These are phyloP conservation scores for Montifringilla adamsi DNA, from an alignment of 2,113 vertebrate species.

Conservation along the genomic window DNA sequence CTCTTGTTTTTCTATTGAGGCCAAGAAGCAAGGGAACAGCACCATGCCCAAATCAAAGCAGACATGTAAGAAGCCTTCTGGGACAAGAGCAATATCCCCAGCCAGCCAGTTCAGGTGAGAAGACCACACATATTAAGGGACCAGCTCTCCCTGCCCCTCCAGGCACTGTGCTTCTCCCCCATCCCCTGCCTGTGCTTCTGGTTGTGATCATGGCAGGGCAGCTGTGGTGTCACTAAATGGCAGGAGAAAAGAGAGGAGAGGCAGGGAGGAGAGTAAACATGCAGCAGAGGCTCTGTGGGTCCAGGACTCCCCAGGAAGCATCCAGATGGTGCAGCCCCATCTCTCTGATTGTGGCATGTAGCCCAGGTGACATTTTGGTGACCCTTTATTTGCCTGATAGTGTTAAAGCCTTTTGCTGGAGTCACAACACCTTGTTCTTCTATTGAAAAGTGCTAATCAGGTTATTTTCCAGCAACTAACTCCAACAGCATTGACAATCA, in stretches of 20 bases:
- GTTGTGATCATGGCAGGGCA: neutral
- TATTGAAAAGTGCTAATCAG: neutral
- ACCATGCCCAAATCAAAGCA: neutral
- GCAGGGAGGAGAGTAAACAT: neutral
- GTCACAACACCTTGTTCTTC: neutral
- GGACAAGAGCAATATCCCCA: neutral
- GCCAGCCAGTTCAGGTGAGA: neutral
- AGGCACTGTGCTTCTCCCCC: neutral
- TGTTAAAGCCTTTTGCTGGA: neutral
- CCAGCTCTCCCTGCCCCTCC: fast-evolving
- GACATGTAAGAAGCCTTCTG: neutral
- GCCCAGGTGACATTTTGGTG: neutral
- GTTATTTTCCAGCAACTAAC: neutral
- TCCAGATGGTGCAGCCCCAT: neutral
- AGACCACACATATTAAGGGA: neutral
- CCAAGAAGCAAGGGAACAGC: neutral
- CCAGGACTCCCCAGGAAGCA: neutral
- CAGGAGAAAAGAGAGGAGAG: neutral
- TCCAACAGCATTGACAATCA: neutral
- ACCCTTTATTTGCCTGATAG: neutral
- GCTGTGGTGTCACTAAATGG: neutral
- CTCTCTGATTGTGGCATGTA: neutral
- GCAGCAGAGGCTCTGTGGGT: neutral
- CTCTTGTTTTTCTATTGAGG: neutral
- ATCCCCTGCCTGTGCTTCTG: neutral